Evolutionary conservation across 2,888 invertebrate genomes (phyloP), one percentile per base, ranked within the genome.

Genomic region (Agrotis clavis): DNA sequence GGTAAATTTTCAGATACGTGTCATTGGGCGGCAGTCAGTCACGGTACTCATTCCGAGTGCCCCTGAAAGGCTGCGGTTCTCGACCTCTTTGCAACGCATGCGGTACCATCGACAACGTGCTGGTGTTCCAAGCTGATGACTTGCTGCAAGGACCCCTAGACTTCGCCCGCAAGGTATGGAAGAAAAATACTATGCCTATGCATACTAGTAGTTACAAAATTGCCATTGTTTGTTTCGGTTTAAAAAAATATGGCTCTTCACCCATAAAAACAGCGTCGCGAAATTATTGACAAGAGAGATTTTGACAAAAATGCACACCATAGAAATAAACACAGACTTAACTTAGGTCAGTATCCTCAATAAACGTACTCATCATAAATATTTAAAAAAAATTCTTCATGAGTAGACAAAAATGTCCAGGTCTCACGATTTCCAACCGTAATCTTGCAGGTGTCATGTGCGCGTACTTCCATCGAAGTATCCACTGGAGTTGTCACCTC

Each of bases 41-140:
- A 0, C 92, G 94, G 21, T 97, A 97, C 90, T 96, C 95, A 0
- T 97, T 98, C 93, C 91, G 94, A 79, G 97, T 98, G n/a, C 97
- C 97, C 16, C 93, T 97, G 80, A 95, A 97, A 59, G 97, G 97
- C 51, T 97, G 97, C 84, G 97, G 97, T 4, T 97, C 97, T 59
- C 94, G 97, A 35, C 97, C 97, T 0, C 96, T 97, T 0, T 97
- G 97, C 88, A 95, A 97, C 16, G 96, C 97, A 2, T 97, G 97
- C 79, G 96, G 97, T 19, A 97, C 97, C 45, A 93, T 97, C 63
- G 97, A 97, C 91, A 97, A 97, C 82, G 96, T 97, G 30, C 96
- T 97, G 11, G 96, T 98, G 73, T 97, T 98, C 87, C 98, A 98
- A 91, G 96, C 97, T 65, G 97, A 98, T 83, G 97, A 97, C 84